Evolutionary conservation across 2,888 invertebrate genomes (phyloP), one percentile per base, ranked within the genome.

Genomic region (Acholoe squamosa): DNA sequence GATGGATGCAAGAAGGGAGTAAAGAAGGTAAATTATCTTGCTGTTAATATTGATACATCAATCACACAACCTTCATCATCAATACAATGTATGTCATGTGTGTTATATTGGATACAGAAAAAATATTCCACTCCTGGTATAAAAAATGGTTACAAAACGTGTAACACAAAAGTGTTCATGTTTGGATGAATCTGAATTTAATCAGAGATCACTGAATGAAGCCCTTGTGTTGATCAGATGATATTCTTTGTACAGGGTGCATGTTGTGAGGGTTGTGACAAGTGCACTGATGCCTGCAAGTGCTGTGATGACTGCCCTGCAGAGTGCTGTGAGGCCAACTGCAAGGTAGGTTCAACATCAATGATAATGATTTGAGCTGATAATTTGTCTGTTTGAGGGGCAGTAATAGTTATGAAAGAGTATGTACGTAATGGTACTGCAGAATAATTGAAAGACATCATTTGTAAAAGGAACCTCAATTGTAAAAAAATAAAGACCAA

Each of bases 281-380:
- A 61, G 61, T 61, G 61, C 61, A 61, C 61, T 61, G 61, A 61
- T 61, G 61, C 12, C 61, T 61, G 61, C 14, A 61, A 61, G 61
- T 61, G 61, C 61, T 61, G 61, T 61, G 61, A 61, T 61, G 61
- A 61, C 61, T 61, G 61, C 61, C 5, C 61, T 14, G 5, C 12
- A 1, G 19, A 7, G 3, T 61, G 61, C 61, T 61, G 61, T 61
- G 22, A 19, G 3, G 19, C 7, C n/a, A 12, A 7, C 61, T 61
- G 61, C 61, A 61, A 61, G 61, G 61, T 61, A n/a, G n/a, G 61
- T 61, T 10, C 10, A 3, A 43, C 10, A 43, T 10, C 61, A 61
- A n/a, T 61, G 61, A 61, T 3, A 3, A 61, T 61, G 14, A 14
- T 12, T 1, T 61, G 22, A 61, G 3, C 5, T 19, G 12, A 61